These are phyloP conservation scores for Dermatemys mawii DNA, from an alignment of 2,113 vertebrate genomes.

Conservation along the genomic window DNA sequence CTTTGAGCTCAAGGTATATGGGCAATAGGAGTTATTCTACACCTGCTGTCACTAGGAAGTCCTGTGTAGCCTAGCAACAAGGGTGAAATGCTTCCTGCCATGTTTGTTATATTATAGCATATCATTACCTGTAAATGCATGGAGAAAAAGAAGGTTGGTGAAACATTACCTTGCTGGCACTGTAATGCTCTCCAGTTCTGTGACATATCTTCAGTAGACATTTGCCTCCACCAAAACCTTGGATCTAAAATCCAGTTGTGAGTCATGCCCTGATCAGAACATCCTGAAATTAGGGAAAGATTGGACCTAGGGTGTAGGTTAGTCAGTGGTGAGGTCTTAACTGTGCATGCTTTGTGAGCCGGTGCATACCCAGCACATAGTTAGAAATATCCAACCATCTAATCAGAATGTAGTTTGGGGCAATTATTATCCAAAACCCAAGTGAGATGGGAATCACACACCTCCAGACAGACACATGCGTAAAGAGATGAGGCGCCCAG, in stretches of 20 bases:
- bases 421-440: conserved; percentile 6
- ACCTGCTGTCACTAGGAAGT: neutral
- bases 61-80: neutral
- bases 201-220: neutral
- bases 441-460: conserved; percentile 37
- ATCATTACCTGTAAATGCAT: accelerated
- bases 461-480: neutral
- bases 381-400: neutral
- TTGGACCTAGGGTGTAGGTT: neutral
- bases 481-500: conserved; percentile 55
- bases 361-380: conserved; percentile 1
- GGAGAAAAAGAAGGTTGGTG: accelerated
- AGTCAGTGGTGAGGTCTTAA: conserved; percentile 9
- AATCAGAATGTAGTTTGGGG: neutral
- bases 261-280: neutral
- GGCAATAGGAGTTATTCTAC: neutral
- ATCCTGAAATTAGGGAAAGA: neutral
- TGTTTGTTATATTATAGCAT: accelerated
- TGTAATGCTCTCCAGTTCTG: neutral
- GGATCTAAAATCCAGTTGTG: neutral
- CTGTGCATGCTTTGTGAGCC: conserved; percentile 29
- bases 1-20: conserved; percentile 34
- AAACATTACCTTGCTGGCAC: neutral
- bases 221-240: neutral
- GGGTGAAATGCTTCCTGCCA: accelerated